These are phyloP conservation scores for Molorchus minor DNA, from an alignment of 2,888 invertebrate genomes.

Conservation along the genomic window DNA sequence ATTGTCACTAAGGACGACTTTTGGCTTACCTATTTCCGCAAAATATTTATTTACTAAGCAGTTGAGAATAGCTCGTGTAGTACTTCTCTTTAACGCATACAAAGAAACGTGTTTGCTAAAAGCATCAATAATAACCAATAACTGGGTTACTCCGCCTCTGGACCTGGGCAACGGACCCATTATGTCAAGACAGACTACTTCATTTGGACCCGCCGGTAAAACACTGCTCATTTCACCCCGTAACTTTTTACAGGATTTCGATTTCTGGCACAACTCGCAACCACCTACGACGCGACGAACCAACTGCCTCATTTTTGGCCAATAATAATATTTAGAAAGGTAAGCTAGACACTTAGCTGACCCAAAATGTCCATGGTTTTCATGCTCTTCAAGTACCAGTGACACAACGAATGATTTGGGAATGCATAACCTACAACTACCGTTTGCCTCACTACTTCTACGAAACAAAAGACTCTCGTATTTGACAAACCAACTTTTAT, in stretches of 20 bases:
- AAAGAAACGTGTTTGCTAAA: constrained; percentile 21
- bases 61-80: neutral
- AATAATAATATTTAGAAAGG: constrained; percentile 1
- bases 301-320: constrained; percentile 13
- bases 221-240: constrained; percentile 4
- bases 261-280: constrained; percentile 20
- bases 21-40: neutral
- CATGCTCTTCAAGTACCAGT: constrained; percentile 13
- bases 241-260: constrained; percentile 2
- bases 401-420: neutral
- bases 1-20: neutral
- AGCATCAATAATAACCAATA: constrained; percentile 16
- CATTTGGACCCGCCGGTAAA: neutral
- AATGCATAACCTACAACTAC: constrained; percentile 12
- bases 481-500: constrained; percentile 6
- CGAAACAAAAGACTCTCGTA: constrained; percentile 6
- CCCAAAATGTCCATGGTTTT: constrained; percentile 24
- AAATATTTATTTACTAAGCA: neutral
- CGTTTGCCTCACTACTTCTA: neutral
- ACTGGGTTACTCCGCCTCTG: constrained; percentile 6
- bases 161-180: constrained; percentile 15
- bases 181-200: constrained; percentile 10
- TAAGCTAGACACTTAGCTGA: constrained; percentile 9
- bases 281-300: constrained; percentile 6
- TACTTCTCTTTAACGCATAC: constrained; percentile 6